Conservation (phyloP, 2,888 invertebrate genomes). For the Pachymerium ferrugineum region DNA sequence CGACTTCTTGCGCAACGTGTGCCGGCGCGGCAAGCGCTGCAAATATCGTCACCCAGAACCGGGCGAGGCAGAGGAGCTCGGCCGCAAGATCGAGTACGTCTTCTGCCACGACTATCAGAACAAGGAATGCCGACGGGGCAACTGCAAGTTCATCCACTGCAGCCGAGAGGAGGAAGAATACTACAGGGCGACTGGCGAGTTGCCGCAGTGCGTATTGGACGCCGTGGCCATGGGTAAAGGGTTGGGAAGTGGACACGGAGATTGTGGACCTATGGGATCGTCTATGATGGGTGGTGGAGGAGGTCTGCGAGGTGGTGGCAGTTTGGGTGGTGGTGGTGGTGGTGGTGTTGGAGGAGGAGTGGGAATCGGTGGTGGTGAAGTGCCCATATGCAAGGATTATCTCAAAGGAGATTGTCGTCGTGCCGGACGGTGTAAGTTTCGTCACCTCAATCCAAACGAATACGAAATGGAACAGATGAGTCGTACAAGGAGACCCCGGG, state of each 20-base stretch:
- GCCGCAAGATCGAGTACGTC: constrained; percentile 44
- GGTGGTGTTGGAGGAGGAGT: not conserved
- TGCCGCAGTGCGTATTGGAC: constrained; percentile 57
- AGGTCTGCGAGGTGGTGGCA: constrained; percentile 27
- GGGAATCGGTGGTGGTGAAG: constrained; percentile 37
- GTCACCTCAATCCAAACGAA: constrained; percentile 45
- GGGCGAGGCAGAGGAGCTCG: constrained; percentile 45
- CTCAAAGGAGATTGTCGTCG: constrained; percentile 56
- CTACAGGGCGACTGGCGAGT: constrained; percentile 63
- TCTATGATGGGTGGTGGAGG: constrained; percentile 42
- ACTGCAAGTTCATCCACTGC: constrained; percentile 72
- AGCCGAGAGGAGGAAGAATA: constrained; percentile 65
- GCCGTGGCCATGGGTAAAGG: constrained; percentile 44
- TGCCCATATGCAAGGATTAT: constrained; percentile 59
- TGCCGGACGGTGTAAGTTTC: constrained; percentile 52
- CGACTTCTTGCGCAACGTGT: constrained; percentile 57
- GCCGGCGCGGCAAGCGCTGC: constrained; percentile 57
- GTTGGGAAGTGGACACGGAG: constrained; percentile 34
- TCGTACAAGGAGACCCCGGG: constrained; percentile 7
- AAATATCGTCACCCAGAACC: constrained; percentile 53
- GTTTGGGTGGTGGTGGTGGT: constrained; percentile 39
- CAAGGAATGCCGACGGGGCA: constrained; percentile 64
- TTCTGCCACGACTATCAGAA: constrained; percentile 64
- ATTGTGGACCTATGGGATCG: not conserved
- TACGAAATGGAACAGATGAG: constrained; percentile 34